Base-by-base conservation (phyloP, 37 sponge, comb jelly and placozoan species). In the Beroe ovata region DNA sequence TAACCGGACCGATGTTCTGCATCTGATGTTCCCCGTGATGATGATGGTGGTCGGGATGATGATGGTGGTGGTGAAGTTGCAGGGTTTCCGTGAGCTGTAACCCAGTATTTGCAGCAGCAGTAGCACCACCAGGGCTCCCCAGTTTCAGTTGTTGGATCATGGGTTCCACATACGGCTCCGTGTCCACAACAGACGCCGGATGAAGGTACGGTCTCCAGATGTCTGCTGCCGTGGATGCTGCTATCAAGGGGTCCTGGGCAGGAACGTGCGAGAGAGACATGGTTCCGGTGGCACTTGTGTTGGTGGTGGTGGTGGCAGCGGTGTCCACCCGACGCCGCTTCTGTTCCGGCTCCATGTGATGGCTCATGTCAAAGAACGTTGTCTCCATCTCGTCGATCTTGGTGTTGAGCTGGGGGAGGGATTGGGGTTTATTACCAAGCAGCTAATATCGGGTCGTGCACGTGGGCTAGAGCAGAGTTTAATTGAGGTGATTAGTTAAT, bases 171-270 rank as follows among this genome's bases (percentile, higher is more conserved):
- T 37, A 32, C 28, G 63, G 63, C 35, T 33, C 36, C 29, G 11
- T 47, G 11, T 47, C 54, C n/a, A n/a, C n/a, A n/a, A n/a, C n/a
- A n/a, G n/a, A n/a, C n/a, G n/a, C n/a, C 54, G 69, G 36, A 6
- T 66, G 69, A 16, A 66, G 69, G 69, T 66, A 66, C 2, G 69
- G 69, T 66, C 69, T 66, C 69, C 69, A 66, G 69, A 66, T 66
- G 69, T 66, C 69, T 18, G 69, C 36, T 30, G 30, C 30, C 3
- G 54, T 16, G 54, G 54, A 47, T 6, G 54, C 54, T 11, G 54
- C 54, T 47, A 47, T 47, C 54, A 47, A 11, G 11, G 54, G 54
- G 33, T 66, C 35, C 4, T 62, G 63, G 8, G 4, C 63, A 34
- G 69, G 63, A 4, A 20, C 26, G 63, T 61, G 26, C 23, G 63